These are phyloP conservation scores for Bovichtus diacanthus DNA, from an alignment of 2,797 vertebrate genomes.

Conservation along the genomic window DNA sequence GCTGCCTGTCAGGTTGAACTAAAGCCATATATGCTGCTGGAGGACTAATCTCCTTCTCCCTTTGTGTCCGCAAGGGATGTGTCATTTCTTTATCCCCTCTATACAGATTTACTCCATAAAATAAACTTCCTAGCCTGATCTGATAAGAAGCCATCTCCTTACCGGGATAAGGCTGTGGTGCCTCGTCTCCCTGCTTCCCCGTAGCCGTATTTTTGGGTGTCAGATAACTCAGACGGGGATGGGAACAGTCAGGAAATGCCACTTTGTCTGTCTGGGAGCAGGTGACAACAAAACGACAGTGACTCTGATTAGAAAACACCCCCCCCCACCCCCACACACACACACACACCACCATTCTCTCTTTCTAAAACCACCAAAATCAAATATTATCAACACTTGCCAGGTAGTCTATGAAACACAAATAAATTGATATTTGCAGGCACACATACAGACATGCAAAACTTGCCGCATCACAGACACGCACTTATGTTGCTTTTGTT, in stretches of 20 bases:
- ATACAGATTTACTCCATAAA: constrained; percentile 86
- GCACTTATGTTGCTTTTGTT: constrained; percentile 80
- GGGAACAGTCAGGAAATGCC: constrained; percentile 84
- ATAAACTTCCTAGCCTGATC: constrained; percentile 85
- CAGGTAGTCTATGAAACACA: constrained; percentile 49
- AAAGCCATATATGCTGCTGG: constrained; percentile 86
- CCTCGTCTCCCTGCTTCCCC: constrained; percentile 73
- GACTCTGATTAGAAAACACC: constrained; percentile 83
- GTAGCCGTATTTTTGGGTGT: constrained; percentile 80
- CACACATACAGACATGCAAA: constrained; percentile 8
- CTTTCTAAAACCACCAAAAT: constrained; percentile 56
- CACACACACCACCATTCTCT: constrained; percentile 25
- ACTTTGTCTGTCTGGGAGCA: constrained; percentile 82
- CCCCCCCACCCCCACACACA: constrained; percentile 9
- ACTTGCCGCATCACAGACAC: constrained; percentile 30
- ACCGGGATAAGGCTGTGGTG: constrained; percentile 78
- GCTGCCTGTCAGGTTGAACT: constrained; percentile 86
- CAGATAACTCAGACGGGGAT: constrained; percentile 81
- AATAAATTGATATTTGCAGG: constrained; percentile 65
- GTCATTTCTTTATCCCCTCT: constrained; percentile 86
- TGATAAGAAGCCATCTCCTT: constrained; percentile 85
- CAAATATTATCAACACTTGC: constrained; percentile 66
- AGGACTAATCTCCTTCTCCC: constrained; percentile 85
- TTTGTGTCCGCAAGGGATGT: constrained; percentile 85
- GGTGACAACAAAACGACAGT: constrained; percentile 83